Evolutionary conservation across 2,888 invertebrate species (phyloP), one percentile per base, ranked within the genome.

Genomic region (Lampropteryx suffumata): DNA sequence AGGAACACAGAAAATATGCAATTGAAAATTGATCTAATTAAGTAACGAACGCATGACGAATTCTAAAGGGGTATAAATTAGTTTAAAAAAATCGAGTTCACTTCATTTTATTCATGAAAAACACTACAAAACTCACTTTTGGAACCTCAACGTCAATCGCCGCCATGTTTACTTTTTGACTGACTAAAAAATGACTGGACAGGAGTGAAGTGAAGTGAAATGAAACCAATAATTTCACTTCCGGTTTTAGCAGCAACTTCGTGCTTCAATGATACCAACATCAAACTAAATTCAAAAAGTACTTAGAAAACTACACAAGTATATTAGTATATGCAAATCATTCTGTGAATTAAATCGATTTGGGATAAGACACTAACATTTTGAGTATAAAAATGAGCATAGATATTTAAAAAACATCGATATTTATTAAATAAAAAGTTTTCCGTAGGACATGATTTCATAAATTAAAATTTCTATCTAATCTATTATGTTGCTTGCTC

Each of bases 161-260:
- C 82, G 93, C 93, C 93, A 93, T 93, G 82, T 91, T 92, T 89
- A 71, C 64, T 68, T 78, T 73, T 75, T 77, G 82, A 82, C 78
- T 82, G 78, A 79, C 71, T 77, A 64, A 68, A 58, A 49, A 36
- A 55, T 62, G 33, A n/a, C 9, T n/a, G 11, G 8, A 3, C 14
- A 11, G 12, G 21, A 29, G 11, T 6, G 4, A 27, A 27, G 26
- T 1, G 7, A 29, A 13, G 12, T 17, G 17, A 17, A 17, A 4
- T 17, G 69, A 77, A 76, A 52, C 65, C 21, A 59, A 62, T 49
- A 17, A 17, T 39, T 49, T 42, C 3, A 52, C 34, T 43, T 50
- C 50, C 44, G 37, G 50, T 46, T 55, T 12, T 11, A n/a, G 10
- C 6, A 32, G 32, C 4, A 37, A 69, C 67, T 76, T 82, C 78